These are phyloP conservation scores for Odontocolon sp. DNA, from an alignment of 2,888 invertebrate genomes.

Conservation along the genomic window DNA sequence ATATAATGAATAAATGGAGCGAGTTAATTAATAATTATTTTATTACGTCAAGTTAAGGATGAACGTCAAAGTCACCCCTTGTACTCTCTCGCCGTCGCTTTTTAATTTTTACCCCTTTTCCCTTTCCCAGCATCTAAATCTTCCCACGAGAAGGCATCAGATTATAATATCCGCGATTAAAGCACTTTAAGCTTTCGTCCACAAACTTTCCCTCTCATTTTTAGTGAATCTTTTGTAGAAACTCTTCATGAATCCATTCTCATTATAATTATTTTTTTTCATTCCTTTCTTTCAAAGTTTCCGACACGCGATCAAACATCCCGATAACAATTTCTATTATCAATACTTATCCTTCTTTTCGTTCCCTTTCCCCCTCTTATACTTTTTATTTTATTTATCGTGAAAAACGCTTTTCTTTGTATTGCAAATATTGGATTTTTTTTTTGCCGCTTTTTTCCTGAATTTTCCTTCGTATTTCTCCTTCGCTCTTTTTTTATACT, in stretches of 20 bases:
- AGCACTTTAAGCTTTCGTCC: conserved; percentile 7
- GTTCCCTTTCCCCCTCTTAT: no score
- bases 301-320: conserved; percentile 32
- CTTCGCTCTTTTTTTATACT: no score
- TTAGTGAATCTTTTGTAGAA: conserved; percentile 10
- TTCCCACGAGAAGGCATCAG: conserved; percentile 37
- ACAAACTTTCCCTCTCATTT: conserved; percentile 11
- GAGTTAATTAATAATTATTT: conserved; percentile 54
- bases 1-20: not conserved
- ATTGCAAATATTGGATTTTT: not conserved
- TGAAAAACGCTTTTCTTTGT: not conserved
- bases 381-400: not conserved
- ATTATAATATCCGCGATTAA: conserved; percentile 37
- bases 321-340: conserved; percentile 46
- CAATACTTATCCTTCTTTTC: conserved; percentile 27
- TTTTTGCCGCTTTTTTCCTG: not conserved
- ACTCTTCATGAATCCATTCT: not conserved
- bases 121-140: conserved; percentile 30
- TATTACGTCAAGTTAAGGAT: conserved; percentile 60
- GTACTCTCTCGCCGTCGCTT: conserved; percentile 25
- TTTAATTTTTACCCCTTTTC: conserved; percentile 10
- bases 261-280: not conserved
- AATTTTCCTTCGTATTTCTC: no score
- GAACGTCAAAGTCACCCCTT: conserved; percentile 44
- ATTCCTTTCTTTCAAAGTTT: conserved; percentile 15